phyloP scores from a whole-genome alignment of 2,888 invertebrate species.

The Orthonevra nobilis region DNA sequence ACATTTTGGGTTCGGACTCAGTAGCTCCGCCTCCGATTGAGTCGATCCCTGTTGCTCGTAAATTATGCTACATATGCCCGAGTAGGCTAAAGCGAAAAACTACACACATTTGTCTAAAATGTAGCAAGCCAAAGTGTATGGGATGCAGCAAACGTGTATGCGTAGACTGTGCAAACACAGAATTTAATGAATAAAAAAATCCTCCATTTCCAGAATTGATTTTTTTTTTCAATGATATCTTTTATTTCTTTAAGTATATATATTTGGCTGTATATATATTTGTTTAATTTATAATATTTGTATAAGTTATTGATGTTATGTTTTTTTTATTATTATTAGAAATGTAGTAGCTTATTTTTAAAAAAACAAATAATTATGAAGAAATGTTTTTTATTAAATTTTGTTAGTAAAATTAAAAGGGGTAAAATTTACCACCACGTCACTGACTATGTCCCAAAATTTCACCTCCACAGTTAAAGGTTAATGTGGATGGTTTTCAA shows the following conservation, averaged over 20 bases:
- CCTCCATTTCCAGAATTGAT: conserved; percentile 27
- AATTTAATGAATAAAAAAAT: conserved; percentile 17
- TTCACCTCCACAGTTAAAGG: conserved; percentile 8
- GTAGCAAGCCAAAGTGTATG: conserved; percentile 27
- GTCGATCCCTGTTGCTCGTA: conserved; percentile 7
- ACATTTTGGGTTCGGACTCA: conserved; percentile 11
- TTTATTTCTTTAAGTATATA: conserved; percentile 36
- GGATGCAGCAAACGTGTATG: conserved; percentile 14
- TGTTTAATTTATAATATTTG: conserved; percentile 24
- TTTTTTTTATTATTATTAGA: conserved; percentile 27
- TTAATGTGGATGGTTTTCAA: too few relatives aligned
- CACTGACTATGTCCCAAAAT: not conserved
- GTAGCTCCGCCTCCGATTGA: conserved; percentile 18
- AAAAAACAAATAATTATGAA: not conserved
- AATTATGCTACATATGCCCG: conserved; percentile 13
- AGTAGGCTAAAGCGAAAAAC: conserved; percentile 15
- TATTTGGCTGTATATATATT: conserved; percentile 46
- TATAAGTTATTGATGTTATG: conserved; percentile 25
- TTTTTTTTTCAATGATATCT: too few relatives aligned
- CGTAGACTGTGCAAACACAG: too few relatives aligned
- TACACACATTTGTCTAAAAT: conserved; percentile 26
- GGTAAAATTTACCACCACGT: conserved; percentile 6
- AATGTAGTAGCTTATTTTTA: conserved; percentile 1
- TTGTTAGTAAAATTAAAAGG: conserved; percentile 4
- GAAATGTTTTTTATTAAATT: not conserved